Evolutionary conservation across 2,888 invertebrate species (phyloP).

Genomic region (Himalopsyche kuldschensis): DNA sequence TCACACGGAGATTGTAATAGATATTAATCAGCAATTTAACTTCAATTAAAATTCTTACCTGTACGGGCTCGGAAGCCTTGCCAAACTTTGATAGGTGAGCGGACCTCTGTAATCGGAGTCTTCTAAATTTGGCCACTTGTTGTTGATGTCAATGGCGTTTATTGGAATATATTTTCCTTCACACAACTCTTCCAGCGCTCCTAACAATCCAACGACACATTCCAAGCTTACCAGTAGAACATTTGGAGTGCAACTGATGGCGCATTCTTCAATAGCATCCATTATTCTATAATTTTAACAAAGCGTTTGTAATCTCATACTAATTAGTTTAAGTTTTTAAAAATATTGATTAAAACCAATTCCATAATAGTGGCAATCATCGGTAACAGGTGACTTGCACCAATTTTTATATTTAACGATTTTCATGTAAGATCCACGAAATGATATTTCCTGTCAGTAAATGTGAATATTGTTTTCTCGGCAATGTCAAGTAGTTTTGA

Average conservation of each 20-base stretch:
- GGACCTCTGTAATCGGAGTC: slow-evolving; percentile 84
- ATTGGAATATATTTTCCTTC: slow-evolving; percentile 44
- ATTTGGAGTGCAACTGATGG: slow-evolving; percentile 76
- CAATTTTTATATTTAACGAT: no score
- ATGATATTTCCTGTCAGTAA: no score
- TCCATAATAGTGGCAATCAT: no score
- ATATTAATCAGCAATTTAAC: not conserved
- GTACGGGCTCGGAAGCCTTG: slow-evolving; percentile 80
- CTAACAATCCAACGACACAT: slow-evolving; percentile 80
- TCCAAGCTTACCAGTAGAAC: slow-evolving; percentile 80
- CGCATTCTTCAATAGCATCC: slow-evolving; percentile 91
- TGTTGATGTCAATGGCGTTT: slow-evolving; percentile 64
- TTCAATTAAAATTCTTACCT: slow-evolving; percentile 51
- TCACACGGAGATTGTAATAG: not conserved
- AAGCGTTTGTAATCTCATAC: not conserved
- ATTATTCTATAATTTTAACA: slow-evolving; percentile 66
- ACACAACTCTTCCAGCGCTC: slow-evolving; percentile 80
- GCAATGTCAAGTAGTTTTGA: no score
- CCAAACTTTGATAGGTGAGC: slow-evolving; percentile 81
- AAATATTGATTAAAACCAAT: no score
- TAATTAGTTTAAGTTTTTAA: no score
- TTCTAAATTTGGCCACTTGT: slow-evolving; percentile 67
- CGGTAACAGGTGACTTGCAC: no score
- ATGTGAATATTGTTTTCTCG: no score
- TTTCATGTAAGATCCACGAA: no score